Conservation (phyloP, 2,888 invertebrate species). For the Ophioninae sp. region DNA sequence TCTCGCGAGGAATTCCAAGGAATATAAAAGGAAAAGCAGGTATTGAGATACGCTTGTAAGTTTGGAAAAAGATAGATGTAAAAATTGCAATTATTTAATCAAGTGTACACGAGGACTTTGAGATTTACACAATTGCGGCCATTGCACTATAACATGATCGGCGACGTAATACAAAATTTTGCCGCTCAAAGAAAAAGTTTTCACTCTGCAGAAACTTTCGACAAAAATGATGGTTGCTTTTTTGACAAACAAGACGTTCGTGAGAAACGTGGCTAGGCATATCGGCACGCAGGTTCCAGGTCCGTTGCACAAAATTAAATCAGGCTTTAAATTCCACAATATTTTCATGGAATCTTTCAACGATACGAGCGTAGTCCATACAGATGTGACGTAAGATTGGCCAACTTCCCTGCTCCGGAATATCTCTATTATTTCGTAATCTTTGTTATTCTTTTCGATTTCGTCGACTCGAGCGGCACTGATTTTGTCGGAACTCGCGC, state of each 20-base stretch:
- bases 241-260: slow-evolving; percentile 86
- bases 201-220: slow-evolving; percentile 97
- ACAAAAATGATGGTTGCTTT: slow-evolving; percentile 92
- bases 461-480: slow-evolving; percentile 87
- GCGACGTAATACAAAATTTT: slow-evolving; percentile 91
- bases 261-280: slow-evolving; percentile 89
- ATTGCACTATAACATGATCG: slow-evolving; percentile 95
- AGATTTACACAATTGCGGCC: slow-evolving; percentile 83
- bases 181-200: slow-evolving; percentile 93
- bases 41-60: slow-evolving; percentile 16
- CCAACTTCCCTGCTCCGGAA: slow-evolving; percentile 93
- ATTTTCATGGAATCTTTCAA: slow-evolving; percentile 87
- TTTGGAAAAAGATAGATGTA: slow-evolving; percentile 5
- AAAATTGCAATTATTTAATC: slow-evolving; percentile 60
- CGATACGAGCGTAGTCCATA: slow-evolving; percentile 90
- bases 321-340: slow-evolving; percentile 87
- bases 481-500: slow-evolving; percentile 89
- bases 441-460: slow-evolving; percentile 79
- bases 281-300: slow-evolving; percentile 98
- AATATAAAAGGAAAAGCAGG: not conserved
- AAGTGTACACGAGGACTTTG: slow-evolving; percentile 57
- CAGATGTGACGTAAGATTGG: slow-evolving; percentile 91
- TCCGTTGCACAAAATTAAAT: slow-evolving; percentile 95
- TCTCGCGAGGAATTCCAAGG: not conserved
- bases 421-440: slow-evolving; percentile 84